phyloP scores from a whole-genome alignment of 1,140 invertebrate genomes.

The Lordiphosa stackelbergi region DNA sequence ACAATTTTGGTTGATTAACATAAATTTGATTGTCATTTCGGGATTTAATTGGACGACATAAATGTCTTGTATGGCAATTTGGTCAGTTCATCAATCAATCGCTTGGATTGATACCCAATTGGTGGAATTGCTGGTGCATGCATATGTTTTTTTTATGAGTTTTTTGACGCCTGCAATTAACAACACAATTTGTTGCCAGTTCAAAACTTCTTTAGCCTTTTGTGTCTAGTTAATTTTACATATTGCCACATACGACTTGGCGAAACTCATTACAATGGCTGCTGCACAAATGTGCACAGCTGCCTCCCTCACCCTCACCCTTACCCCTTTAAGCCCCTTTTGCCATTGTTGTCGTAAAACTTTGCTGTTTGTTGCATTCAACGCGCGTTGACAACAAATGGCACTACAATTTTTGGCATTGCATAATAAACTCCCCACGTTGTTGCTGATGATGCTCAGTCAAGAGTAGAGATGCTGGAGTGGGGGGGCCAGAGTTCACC shows the following conservation, averaged over 20 bases:
- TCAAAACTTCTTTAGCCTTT: not conserved
- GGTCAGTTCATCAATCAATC: slow-evolving; percentile 54
- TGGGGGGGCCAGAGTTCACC: slow-evolving; percentile 21
- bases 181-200: slow-evolving; percentile 46
- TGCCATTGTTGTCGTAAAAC: slow-evolving; percentile 38
- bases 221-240: slow-evolving; percentile 56
- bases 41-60: slow-evolving; percentile 50
- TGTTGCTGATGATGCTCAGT: slow-evolving; percentile 7
- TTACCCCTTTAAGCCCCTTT: not conserved
- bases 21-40: slow-evolving; percentile 49
- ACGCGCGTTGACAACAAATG: slow-evolving; percentile 70
- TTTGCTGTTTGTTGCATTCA: slow-evolving; percentile 56
- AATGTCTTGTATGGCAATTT: slow-evolving; percentile 30
- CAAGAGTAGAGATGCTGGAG: not conserved
- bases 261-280: slow-evolving; percentile 62
- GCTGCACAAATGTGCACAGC: slow-evolving; percentile 65
- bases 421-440: slow-evolving; percentile 64
- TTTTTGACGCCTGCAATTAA: slow-evolving; percentile 59
- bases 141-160: slow-evolving; percentile 34
- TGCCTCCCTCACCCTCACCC: slow-evolving; percentile 18
- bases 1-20: slow-evolving; percentile 59
- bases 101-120: slow-evolving; percentile 32
- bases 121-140: slow-evolving; percentile 11
- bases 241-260: slow-evolving; percentile 60
- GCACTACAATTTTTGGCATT: slow-evolving; percentile 66